phyloP scores from a whole-genome alignment of 2,888 invertebrate genomes.

The Drosophila siamana region DNA sequence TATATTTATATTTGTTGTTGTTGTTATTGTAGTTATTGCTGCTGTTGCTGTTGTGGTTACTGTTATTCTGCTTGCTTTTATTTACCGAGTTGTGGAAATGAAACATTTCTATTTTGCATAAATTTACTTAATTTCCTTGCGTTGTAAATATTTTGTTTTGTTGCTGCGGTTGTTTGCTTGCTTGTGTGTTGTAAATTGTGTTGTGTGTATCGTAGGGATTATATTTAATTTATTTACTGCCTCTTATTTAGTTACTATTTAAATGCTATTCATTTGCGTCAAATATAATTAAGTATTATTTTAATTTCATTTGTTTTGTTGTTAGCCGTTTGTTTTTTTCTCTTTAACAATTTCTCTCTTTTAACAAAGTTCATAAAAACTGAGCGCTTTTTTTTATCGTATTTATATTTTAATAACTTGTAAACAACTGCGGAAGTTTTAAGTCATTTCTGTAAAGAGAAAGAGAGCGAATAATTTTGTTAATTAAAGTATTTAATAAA shows the following conservation, averaged over 20 bases:
- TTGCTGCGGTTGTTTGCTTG: constrained; percentile 41
- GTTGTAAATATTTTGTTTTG: constrained; percentile 26
- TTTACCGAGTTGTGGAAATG: constrained; percentile 60
- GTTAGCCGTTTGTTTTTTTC: constrained; percentile 10
- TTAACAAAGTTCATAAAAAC: constrained; percentile 66
- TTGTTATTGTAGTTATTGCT: constrained; percentile 15
- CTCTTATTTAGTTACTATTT: constrained; percentile 58
- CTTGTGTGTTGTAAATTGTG: constrained; percentile 23
- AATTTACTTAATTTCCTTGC: constrained; percentile 59
- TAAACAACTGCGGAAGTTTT: constrained; percentile 33
- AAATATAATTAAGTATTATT: constrained; percentile 45
- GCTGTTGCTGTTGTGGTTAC: constrained; percentile 23
- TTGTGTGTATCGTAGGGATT: constrained; percentile 41
- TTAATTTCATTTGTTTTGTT: constrained; percentile 24
- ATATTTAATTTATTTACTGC: constrained; percentile 62
- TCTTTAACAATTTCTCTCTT: constrained; percentile 52
- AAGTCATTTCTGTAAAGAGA: constrained; percentile 61
- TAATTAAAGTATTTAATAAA: too few species aligned
- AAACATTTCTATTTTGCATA: constrained; percentile 73
- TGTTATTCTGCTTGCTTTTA: constrained; percentile 53
- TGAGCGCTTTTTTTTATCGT: constrained; percentile 33
- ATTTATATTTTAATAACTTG: constrained; percentile 21
- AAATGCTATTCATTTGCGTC: constrained; percentile 59
- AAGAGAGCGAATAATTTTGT: not conserved
- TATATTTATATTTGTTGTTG: constrained; percentile 38